Base-by-base conservation (phyloP, 1,140 invertebrate genomes). In the Littorina saxatilis region DNA sequence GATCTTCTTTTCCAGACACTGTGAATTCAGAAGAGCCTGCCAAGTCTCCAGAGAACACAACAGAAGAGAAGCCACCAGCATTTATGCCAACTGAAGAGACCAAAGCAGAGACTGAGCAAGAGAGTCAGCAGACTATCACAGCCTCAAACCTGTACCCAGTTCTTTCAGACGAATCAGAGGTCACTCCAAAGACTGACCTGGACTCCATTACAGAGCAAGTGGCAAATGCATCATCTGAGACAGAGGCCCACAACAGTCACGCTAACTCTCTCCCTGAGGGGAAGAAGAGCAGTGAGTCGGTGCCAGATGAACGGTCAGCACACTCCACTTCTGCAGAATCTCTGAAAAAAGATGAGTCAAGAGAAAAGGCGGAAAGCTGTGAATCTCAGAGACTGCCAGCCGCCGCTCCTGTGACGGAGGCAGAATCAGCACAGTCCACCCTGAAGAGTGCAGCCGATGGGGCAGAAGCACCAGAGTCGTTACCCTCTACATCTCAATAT, bases 351-450 rank as follows among this genome's bases (percentile, higher is more conserved):
- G 15, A 17, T 17, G 11, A 29, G 27, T n/a, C n/a, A n/a, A n/a
- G n/a, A n/a, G 66, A 39, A 23, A 29, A 39, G 35, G 39, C 2
- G 27, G 39, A 68, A 23, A 68, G 5, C 9, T 32, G 35, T 23
- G 66, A 68, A n/a, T n/a, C 20, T 32, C 29, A 29, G 15, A 9
- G 1, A 23, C 66, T 47, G 47, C 35, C 20, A 75, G 37, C 40
- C n/a, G 17, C 40, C 27, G 78, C 35, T n/a, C 29, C 29, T 23
- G n/a, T 52, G 76, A 66, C 39, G 75, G 78, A 68, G 35, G 5
- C 66, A 0, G 32, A 68, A 32, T 39, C 66, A 3, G 32, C 66
- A 7, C 4, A 13, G 27, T 23, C 37, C 66, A 29, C 66, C 17
- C 11, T 5, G 23, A 32, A 61, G 1, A 29, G 39, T 7, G 29